Evolutionary conservation across 2,113 vertebrate genomes (phyloP), one percentile per base, ranked within the genome.

Genomic region (Anser cygnoides): DNA sequence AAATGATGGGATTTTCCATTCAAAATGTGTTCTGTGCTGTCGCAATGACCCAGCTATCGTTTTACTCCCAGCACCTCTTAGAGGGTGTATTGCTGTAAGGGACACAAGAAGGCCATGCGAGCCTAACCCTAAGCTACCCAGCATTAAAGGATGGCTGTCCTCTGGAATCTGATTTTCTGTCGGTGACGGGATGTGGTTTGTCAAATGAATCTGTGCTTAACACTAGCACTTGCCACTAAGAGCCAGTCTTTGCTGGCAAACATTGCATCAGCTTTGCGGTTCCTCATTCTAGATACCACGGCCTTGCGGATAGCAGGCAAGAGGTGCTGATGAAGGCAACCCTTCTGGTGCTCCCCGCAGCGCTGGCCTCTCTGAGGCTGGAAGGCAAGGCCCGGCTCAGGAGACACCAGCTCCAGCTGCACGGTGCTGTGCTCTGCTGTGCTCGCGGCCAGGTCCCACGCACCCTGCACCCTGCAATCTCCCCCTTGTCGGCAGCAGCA

Each of bases 1-100:
- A 92, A 94, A 89, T 46, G 4, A 29, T 49, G 81, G 91, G 87
- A 95, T 95, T 94, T 95, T 93, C 86, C 83, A 62, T 50, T 78
- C 62, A 74, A 87, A 83, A 76, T 84, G 57, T 89, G 9, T 66
- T 94, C 22, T 41, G 44, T 91, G 54, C 33, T 91, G 58, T 46
- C 63, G 55, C 77, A 94, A 92, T 83, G 90, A 91, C 71, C 55
- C 66, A 76, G 70, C 35, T 94, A 70, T 82, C 41, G 19, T 66
- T 82, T 91, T 39, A 59, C 25, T 91, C 28, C 21, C 17, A 29
- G 84, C 49, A 62, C 28, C 28, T 87, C 74, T 87, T 66, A 17
- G 28, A 46, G 44, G 61, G 13, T 61, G 1, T 52, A 25, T 44
- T 4, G 7, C 39, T 44, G 13, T 31, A 49, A 28, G 44, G 37